Percentiles rank a stretch among this genome's conserved stretches.
phyloP scores from a whole-genome alignment of 1,140 invertebrate species.

The Diachasma alloeum region DNA sequence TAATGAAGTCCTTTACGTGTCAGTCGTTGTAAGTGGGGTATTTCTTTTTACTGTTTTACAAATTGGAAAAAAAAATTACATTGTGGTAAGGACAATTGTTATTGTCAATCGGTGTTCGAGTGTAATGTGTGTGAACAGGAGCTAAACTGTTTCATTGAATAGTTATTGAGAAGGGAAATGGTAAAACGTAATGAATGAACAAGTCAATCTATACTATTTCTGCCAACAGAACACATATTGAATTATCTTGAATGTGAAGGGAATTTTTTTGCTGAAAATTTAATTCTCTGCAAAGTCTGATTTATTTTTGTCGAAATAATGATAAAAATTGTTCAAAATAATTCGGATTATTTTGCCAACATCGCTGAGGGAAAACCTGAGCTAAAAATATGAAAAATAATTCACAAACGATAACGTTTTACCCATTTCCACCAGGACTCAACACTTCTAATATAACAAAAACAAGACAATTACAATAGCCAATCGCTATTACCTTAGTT shows the following conservation, averaged over 20 bases:
- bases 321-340: no score
- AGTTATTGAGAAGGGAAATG: background rate
- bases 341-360: no score
- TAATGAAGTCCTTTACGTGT: conserved; percentile 51
- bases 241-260: no score
- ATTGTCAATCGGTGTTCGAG: conserved; percentile 37
- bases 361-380: no score
- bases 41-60: conserved; percentile 54
- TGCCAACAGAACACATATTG: no score
- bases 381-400: no score
- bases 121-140: conserved; percentile 25
- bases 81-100: background rate
- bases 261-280: no score
- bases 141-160: conserved; percentile 1
- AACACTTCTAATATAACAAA: background rate
- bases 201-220: no score
- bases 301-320: no score
- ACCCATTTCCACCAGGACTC: background rate
- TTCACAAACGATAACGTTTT: background rate
- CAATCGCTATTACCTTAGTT: conserved; percentile 39
- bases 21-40: conserved; percentile 44
- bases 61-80: conserved; percentile 17
- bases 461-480: background rate
- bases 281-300: no score
- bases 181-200: no score